Base-by-base conservation (phyloP, 2,113 vertebrate species). In the Erinaceus europaeus region DNA sequence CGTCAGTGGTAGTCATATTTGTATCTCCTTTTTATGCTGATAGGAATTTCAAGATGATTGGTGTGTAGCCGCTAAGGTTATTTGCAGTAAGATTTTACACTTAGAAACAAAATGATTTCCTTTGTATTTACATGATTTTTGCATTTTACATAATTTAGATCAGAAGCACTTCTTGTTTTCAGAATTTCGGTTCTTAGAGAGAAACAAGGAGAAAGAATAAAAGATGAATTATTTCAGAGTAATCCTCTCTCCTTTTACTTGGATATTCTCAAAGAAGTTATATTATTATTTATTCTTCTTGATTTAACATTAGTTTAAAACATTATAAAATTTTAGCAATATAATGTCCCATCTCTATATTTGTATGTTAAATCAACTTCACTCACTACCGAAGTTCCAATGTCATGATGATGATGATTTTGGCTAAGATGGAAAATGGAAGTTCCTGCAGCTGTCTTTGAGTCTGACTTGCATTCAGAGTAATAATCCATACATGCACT, bases 41-140 rank as follows among this genome's bases (percentile, higher is more conserved):
- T 84, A 62, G 62, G 77, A 84, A 77, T n/a, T 80, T 80, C 52
- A 72, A 50, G 61, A 55, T 64, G 44, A 29, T 71, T 44, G 44
- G 20, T 76, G 21, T 73, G 84, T 84, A 62, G 25, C 65, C 36
- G 84, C 59, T 20, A 77, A 69, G 69, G 40, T 61, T 82, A 75
- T 53, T 48, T 18, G 25, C n/a, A 64, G 61, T 73, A 79, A 71
- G 38, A 29, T 40, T 68, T 91, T 84, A 23, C 88, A 55, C 29
- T 79, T 48, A 75, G 9, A 79, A 86, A 71, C 3, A 36, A 62
- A 59, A 32, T 86, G 36, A 40, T 80, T 86, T 38, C 20, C 23
- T 91, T 84, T 84, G 86, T 9, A 48, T 87, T 87, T 91, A 53
- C 17, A 23, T 71, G 17, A 57, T 61, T 73, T 72, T 68, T 86